Conservation (phyloP, 1,140 invertebrate species). For the Psilanteris sp. region DNA sequence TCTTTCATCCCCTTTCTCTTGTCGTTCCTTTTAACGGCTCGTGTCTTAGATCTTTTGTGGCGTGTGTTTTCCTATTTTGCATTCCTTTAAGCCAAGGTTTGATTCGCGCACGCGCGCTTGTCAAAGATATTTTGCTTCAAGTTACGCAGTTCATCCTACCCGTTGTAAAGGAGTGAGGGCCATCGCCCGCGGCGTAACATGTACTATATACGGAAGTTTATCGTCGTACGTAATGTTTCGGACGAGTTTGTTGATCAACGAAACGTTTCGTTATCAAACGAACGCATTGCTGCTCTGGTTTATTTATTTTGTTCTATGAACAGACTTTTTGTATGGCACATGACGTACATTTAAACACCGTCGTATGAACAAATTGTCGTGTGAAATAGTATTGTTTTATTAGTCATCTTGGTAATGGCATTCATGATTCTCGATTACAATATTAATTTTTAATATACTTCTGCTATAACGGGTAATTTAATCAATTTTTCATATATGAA, state of each 20-base stretch:
- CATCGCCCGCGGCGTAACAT: slow-evolving; percentile 20
- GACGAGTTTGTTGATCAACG: slow-evolving; percentile 38
- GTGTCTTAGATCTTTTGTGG: slow-evolving; percentile 24
- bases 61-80: slow-evolving; percentile 20
- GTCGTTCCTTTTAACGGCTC: slow-evolving; percentile 18
- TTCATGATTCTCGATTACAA: no score
- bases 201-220: slow-evolving; percentile 45
- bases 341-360: no score
- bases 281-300: slow-evolving; percentile 10
- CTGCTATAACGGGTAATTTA: no score
- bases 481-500: no score
- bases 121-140: slow-evolving; percentile 27
- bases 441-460: no score
- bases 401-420: no score
- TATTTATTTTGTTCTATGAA: slow-evolving; percentile 28
- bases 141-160: slow-evolving; percentile 26
- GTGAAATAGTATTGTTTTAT: no score
- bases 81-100: slow-evolving; percentile 10
- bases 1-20: slow-evolving; percentile 25
- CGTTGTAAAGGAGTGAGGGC: neutral
- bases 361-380: no score
- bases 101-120: slow-evolving; percentile 22
- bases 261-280: slow-evolving; percentile 46
- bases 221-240: slow-evolving; percentile 43
- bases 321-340: slow-evolving; percentile 5